phyloP scores from a whole-genome alignment of 1,140 invertebrate species.

The Chrysopa pallens region DNA sequence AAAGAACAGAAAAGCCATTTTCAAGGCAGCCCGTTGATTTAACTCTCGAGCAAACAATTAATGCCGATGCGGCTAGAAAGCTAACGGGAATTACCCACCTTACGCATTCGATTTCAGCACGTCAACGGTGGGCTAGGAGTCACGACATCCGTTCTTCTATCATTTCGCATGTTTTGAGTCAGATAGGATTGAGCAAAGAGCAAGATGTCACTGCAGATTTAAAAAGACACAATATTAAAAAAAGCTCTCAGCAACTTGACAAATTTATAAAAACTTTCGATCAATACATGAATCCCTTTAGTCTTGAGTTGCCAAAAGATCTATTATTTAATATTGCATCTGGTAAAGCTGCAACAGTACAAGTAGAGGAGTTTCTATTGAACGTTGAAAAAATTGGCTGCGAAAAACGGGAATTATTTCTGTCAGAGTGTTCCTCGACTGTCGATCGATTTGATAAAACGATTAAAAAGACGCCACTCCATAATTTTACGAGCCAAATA shows the following conservation, averaged over 20 bases:
- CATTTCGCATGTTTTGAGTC: slow-evolving; percentile 6
- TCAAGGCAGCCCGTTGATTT: slow-evolving; percentile 1
- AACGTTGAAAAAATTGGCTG: slow-evolving; percentile 9
- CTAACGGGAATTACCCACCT: slow-evolving; percentile 7
- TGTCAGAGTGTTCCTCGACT: neutral
- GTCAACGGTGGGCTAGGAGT: slow-evolving; percentile 7
- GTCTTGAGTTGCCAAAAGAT: no score
- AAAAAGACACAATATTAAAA: slow-evolving; percentile 4
- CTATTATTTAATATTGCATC: slow-evolving; percentile 12
- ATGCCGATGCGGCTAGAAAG: slow-evolving; percentile 2
- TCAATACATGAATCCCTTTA: neutral
- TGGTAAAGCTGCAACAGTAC: slow-evolving; percentile 10
- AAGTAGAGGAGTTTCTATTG: slow-evolving; percentile 10
- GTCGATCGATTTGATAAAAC: no score
- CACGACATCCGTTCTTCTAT: slow-evolving; percentile 9
- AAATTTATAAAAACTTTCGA: slow-evolving; percentile 8
- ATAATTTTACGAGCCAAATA: slow-evolving; percentile 2
- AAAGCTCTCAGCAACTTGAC: slow-evolving; percentile 4
- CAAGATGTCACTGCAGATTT: slow-evolving; percentile 8
- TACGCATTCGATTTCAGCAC: slow-evolving; percentile 5
- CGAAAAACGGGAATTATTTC: slow-evolving; percentile 3
- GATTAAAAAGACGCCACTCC: slow-evolving; percentile 2
- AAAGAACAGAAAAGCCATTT: neutral
- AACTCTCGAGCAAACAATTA: slow-evolving; percentile 2
- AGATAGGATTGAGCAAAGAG: slow-evolving; percentile 1